Evolutionary conservation across 2,888 invertebrate species (phyloP), one percentile per base, ranked within the genome.

Genomic region (Amiota mariae): DNA sequence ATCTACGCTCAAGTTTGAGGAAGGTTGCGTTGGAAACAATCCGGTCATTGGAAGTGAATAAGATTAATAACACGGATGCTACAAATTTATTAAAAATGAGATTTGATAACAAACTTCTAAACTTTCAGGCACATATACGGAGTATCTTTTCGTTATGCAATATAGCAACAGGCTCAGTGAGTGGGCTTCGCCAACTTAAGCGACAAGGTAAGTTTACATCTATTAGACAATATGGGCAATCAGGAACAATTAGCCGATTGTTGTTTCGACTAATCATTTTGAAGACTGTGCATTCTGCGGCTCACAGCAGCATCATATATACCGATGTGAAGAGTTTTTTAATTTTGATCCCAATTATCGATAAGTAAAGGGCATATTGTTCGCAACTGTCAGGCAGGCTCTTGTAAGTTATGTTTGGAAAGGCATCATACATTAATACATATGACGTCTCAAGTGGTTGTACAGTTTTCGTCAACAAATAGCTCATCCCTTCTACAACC

Each of bases 61-160:
- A n/a, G n/a, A n/a, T n/a, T n/a, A n/a, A n/a, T n/a, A n/a, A n/a
- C n/a, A n/a, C n/a, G n/a, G 49, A 49, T 12, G 49, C 49, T 49
- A 49, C 12, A 10, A 49, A 49, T 49, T 49, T 49, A 8, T 49
- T 49, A 12, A 49, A 12, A 12, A 12, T 49, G 8, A 49, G 49
- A 49, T 49, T 49, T 49, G 49, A 49, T 49, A 49, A 49, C 12
- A 49, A 49, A 49, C 49, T 49, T 49, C 49, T 49, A 49, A 49
- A 49, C 49, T 49, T 49, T 49, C 49, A 49, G 49, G 49, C 49
- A 49, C 49, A 49, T 49, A 49, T 49, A 49, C 49, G 49, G 49
- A 49, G 12, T 49, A 49, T 49, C 9, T 49, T 49, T 49, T 49
- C 49, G 49, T 12, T 49, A 8, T 10, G 49, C 49, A 49, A 49